Base-by-base conservation (phyloP, 1,140 invertebrate genomes). In the Pseudomyrmex concolor region DNA sequence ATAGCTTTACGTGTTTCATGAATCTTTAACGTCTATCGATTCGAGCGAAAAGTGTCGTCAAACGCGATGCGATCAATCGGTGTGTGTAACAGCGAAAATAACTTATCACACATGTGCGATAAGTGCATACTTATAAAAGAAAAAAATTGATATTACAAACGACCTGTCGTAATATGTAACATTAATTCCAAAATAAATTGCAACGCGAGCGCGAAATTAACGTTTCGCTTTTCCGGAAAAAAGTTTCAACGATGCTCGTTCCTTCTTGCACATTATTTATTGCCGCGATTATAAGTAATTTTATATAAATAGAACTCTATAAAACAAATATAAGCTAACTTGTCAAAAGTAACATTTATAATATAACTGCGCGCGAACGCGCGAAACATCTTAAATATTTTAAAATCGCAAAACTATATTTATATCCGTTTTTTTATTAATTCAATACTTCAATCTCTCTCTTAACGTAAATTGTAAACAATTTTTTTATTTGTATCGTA, bases 1-100 rank as follows among this genome's bases (percentile, higher is more conserved):
- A 74, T 64, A 64, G n/a, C 15, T 15, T 25, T 66, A 50, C n/a
- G 25, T 17, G 5, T 34, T 45, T 68, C 34, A 48, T 78, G 34
- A 13, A 68, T 57, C 43, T 78, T 78, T 78, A 43, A 78, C 10
- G 76, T 59, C 9, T 8, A 78, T 78, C 15, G 76, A 78, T 78
- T 54, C 51, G 10, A 55, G 25, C 34, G 50, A 55, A 57, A 68
- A 10, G 63, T 60, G 74, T 77, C 62, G 19, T 45, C 34, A 34
- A 34, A 34, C 34, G 55, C 17, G 51, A 51, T n/a, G 19, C 76
- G 15, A 78, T 78, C 63, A 54, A 78, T 76, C 22, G 48, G 15
- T 12, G n/a, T 12, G n/a, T 25, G 54, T 51, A 67, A 48, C 25
- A 34, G 34, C 34, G 5, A 34, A 34, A 34, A 34, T 7, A 34